Percentiles rank a stretch among this genome's conserved stretches.
These are phyloP conservation scores for Notarius quadriscutis DNA, from an alignment of 2,113 vertebrate species.

Conservation along the genomic window DNA sequence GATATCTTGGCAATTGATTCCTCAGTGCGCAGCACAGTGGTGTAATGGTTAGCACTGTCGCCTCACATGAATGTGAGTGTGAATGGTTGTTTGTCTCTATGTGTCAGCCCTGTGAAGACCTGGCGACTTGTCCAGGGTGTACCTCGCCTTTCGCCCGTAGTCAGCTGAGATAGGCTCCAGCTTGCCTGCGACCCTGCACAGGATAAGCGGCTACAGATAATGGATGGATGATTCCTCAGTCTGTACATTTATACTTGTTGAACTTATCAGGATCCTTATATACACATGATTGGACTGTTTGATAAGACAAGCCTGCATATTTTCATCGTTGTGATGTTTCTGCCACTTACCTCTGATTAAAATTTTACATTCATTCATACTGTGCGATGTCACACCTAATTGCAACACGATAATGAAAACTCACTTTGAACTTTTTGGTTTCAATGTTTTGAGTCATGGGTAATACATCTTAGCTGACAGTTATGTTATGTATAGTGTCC, in stretches of 20 bases:
- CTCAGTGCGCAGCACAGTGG: too few species aligned
- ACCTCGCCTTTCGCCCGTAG: too few species aligned
- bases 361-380: not conserved
- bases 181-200: too few species aligned
- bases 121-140: too few species aligned
- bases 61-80: too few species aligned
- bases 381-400: not conserved
- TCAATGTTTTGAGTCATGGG: slow-evolving; percentile 35
- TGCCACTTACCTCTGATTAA: slow-evolving; percentile 19
- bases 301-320: not conserved
- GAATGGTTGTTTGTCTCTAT: too few species aligned
- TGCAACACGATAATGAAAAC: slow-evolving; percentile 21
- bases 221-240: not conserved
- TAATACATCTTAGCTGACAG: slow-evolving; percentile 38
- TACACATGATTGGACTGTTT: not conserved
- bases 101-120: too few species aligned
- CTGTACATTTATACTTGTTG: not conserved
- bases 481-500: slow-evolving; percentile 26
- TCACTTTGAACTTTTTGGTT: slow-evolving; percentile 5
- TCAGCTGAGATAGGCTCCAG: too few species aligned
- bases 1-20: slow-evolving; percentile 16
- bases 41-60: too few species aligned
- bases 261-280: not conserved
- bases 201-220: too few species aligned
- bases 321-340: not conserved